Percentiles rank a stretch among this genome's conserved stretches.
phyloP scores from a whole-genome alignment of 1,140 invertebrate genomes.

The Euura lappo region DNA sequence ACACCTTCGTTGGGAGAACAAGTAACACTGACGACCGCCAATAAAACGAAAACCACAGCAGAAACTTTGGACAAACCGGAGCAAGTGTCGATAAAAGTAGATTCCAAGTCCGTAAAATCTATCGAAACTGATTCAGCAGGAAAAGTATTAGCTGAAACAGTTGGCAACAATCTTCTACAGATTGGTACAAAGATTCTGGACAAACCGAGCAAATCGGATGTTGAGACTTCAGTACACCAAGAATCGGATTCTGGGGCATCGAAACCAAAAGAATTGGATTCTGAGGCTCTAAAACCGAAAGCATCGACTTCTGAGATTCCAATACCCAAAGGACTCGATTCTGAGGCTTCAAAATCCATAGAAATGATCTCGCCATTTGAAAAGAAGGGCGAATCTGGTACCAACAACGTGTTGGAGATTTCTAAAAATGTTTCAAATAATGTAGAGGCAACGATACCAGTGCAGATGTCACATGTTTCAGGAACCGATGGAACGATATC shows the following conservation, averaged over 20 bases:
- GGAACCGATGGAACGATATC: neutral
- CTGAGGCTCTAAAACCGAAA: neutral
- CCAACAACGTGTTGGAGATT: neutral
- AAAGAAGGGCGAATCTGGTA: neutral
- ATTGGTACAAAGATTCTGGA: too few relatives aligned
- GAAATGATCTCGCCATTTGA: neutral
- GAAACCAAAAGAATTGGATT: neutral
- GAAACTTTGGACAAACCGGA: constrained; percentile 53
- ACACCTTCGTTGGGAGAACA: too few relatives aligned
- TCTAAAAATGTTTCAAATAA: constrained; percentile 54
- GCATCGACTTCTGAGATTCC: neutral
- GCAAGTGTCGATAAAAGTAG: constrained; percentile 32
- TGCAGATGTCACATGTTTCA: neutral
- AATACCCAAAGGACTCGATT: neutral
- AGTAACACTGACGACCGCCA: constrained; percentile 5
- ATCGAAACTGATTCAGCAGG: too few relatives aligned
- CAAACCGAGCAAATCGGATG: neutral
- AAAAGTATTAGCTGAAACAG: too few relatives aligned
- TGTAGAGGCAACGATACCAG: neutral
- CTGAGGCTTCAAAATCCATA: neutral
- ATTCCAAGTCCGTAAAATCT: too few relatives aligned
- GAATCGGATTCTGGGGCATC: neutral
- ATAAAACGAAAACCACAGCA: constrained; percentile 15
- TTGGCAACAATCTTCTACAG: too few relatives aligned
- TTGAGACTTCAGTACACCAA: neutral